Base-by-base conservation (phyloP, 2,888 invertebrate species). In the Byasa hedistus region DNA sequence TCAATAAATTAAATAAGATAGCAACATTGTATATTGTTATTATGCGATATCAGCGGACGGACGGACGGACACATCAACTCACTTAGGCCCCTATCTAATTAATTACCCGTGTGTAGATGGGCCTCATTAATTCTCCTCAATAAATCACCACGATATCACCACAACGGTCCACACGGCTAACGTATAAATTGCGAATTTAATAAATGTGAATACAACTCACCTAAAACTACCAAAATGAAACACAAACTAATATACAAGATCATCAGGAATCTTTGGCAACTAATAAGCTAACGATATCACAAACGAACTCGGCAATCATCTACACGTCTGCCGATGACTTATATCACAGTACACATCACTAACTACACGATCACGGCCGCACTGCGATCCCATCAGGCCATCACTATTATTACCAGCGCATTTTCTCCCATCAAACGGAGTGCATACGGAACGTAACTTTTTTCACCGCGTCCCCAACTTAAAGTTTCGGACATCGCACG, bases 231-330 rank as follows among this genome's bases (percentile, higher is more conserved):
- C 86, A 91, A 86, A 91, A 91, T 91, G 86, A 91, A 91, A 89
- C 91, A 91, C 88, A 91, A 86, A 86, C 87, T 90, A 88, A 91
- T 91, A 85, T 91, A 91, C 84, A 91, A 91, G 91, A 91, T 91
- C 91, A 91, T 91, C 83, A 90, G 91, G 91, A 91, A 85, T 91
- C 91, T 91, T 91, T 91, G 91, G 91, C 87, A 89, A 90, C 88
- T 90, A 91, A 87, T 89, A 87, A 90, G 88, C 89, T 90, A 91
- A 86, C 82, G 72, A 74, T 90, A 91, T 91, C 91, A 91, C 91
- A 88, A 84, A 76, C 78, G 79, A 77, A 77, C 78, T 79, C 81
- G 87, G 81, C 90, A 88, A 90, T 91, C 91, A 91, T 91, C 87
- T 89, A 89, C 84, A 80, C 80, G 85, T 88, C 81, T 83, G 89